phyloP scores from a whole-genome alignment of 2,113 vertebrate genomes.

The Pedetes capensis region DNA sequence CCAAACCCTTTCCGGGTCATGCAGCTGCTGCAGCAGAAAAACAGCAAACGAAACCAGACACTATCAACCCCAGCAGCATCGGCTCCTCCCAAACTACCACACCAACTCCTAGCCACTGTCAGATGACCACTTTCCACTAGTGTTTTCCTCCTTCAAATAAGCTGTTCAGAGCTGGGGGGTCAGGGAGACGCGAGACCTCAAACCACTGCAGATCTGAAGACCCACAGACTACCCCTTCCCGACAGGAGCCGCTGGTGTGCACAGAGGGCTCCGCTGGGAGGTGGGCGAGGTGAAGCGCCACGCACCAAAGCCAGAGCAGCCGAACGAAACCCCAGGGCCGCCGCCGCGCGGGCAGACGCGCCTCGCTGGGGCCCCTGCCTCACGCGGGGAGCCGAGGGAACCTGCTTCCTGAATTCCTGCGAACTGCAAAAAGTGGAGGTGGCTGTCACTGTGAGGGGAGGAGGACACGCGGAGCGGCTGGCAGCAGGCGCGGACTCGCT shows the following conservation, averaged over 20 bases:
- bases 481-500: constrained; percentile 67
- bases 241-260: too few relatives aligned
- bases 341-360: neutral
- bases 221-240: neutral
- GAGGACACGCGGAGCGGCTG: constrained; percentile 40
- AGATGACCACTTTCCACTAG: neutral
- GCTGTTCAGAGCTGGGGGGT: neutral
- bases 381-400: neutral
- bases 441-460: constrained; percentile 58
- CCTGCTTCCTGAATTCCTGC: constrained; percentile 41
- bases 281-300: neutral
- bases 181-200: too few relatives aligned
- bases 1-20: neutral
- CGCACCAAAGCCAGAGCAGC: neutral
- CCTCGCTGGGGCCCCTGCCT: neutral
- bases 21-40: neutral
- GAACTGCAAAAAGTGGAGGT: constrained; percentile 57
- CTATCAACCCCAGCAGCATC: neutral
- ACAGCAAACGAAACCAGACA: neutral
- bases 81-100: neutral
- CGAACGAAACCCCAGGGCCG: neutral
- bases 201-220: neutral
- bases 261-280: neutral
- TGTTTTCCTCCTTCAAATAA: neutral
- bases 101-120: neutral